phyloP scores from a whole-genome alignment of 2,113 vertebrate genomes.

The Dendrocopos noguchii region DNA sequence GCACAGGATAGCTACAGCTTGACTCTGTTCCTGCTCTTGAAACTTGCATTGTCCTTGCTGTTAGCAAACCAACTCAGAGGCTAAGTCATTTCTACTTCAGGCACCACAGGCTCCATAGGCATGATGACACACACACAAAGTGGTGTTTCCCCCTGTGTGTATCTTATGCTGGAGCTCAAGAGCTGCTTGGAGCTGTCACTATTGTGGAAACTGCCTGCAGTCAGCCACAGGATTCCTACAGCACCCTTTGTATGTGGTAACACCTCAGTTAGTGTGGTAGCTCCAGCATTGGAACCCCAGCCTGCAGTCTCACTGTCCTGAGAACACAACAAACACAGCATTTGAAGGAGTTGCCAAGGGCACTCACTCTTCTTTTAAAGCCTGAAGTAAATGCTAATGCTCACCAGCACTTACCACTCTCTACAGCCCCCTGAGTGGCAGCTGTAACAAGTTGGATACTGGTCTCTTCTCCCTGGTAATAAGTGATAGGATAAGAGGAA shows the following conservation, averaged over 20 bases:
- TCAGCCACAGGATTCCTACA: background rate
- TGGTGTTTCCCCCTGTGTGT: background rate
- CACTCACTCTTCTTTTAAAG: background rate
- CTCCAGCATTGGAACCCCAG: background rate
- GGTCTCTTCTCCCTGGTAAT: background rate
- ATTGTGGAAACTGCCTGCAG: background rate
- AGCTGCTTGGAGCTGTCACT: background rate
- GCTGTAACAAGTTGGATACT: background rate
- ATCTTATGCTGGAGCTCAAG: background rate
- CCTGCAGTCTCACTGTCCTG: background rate
- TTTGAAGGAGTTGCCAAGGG: background rate
- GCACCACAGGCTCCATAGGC: background rate
- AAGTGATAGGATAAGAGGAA: background rate
- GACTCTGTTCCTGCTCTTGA: background rate
- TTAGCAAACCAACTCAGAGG: background rate
- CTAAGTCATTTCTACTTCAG: background rate
- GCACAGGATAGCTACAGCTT: rapidly evolving
- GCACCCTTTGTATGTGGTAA: background rate
- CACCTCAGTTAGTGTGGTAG: background rate
- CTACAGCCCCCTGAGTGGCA: background rate
- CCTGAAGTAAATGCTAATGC: background rate
- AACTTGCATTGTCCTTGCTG: background rate
- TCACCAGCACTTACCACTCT: background rate
- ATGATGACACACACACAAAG: background rate
- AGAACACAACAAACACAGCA: background rate